Evolutionary conservation across 2,797 vertebrate species (phyloP).

Genomic region (Lateolabrax maculatus): DNA sequence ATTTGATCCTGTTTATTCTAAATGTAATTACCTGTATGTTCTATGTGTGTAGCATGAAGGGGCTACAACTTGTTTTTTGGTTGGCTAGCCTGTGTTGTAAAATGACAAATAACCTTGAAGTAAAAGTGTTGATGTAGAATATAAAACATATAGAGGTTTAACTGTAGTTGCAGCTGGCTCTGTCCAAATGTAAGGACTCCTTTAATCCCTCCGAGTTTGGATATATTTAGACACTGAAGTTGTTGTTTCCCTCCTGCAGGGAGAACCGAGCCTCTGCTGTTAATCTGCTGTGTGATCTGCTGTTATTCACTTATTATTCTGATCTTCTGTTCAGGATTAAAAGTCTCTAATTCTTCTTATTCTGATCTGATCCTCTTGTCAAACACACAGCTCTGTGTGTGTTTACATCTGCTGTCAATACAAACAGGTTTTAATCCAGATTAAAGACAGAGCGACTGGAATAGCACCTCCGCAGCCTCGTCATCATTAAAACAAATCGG

Average conservation of each 20-base stretch:
- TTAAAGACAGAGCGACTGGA: conserved; percentile 48
- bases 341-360: conserved; percentile 48
- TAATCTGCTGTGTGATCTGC: conserved; percentile 40
- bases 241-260: conserved; percentile 23
- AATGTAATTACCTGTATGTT: too few species aligned
- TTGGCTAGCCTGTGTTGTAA: too few species aligned
- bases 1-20: too few species aligned
- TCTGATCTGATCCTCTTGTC: conserved; percentile 48
- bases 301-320: conserved; percentile 43
- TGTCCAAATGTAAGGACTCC: background rate
- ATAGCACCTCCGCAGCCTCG: conserved; percentile 28
- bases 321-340: conserved; percentile 43
- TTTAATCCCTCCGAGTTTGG: conserved; percentile 12
- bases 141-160: background rate
- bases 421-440: conserved; percentile 61
- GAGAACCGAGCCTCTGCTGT: conserved; percentile 5
- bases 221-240: conserved; percentile 37
- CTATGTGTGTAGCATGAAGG: too few species aligned
- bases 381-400: conserved; percentile 21
- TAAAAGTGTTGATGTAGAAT: too few species aligned
- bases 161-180: background rate
- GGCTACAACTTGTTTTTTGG: too few species aligned
- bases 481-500: conserved; percentile 12
- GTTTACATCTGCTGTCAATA: conserved; percentile 49
- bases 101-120: too few species aligned